Evolutionary conservation across 2,888 invertebrate genomes (phyloP), one percentile per base, ranked within the genome.

Genomic region (Rapana venosa): DNA sequence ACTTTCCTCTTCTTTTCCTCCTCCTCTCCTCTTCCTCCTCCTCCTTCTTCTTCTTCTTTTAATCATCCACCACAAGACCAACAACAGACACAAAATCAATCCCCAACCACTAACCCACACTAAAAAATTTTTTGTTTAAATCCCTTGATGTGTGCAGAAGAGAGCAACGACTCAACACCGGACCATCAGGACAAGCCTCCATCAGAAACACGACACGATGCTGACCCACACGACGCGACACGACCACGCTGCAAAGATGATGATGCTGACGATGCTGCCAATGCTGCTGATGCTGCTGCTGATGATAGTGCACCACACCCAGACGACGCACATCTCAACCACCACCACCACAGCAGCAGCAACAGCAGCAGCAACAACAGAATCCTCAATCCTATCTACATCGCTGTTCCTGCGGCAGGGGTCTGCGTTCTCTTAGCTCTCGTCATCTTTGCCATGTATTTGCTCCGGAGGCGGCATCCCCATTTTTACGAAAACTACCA

Each of bases 361-460:
- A 32, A 47, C 32, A 47, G 47, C 61, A 15, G 58, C 66, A 22
- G 35, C 66, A 26, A n/a, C 77, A 47, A 26, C 20, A 93, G 92
- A 87, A 93, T 94, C 85, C 93, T 95, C 84, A 96, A 96, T 93
- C 96, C 96, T 5, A 94, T 96, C 35, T 96, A 96, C 92, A 95
- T 96, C 66, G 95, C 95, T 0, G 95, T 96, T 15, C 95, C 96
- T 1, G 94, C 96, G 15, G 95, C 95, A 0, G 96, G 96, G 2
- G 94, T 95, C 2, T 95, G 95, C 91, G 95, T 96, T 36, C 93
- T 96, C n/a, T 91, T 96, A 47, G 95, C 95, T 32, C 94, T 96
- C 15, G 94, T 95, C 70, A 94, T 96, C 90, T 95, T 96, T 90
- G 96, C 96, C 86, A 94, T 96, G 92, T 95, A 95, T 87, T 93